A percentile compares a stretch with the other conserved stretches of the same genome.
phyloP scores from a whole-genome alignment of 2,888 invertebrate genomes.

The Polylopha cassiicola region DNA sequence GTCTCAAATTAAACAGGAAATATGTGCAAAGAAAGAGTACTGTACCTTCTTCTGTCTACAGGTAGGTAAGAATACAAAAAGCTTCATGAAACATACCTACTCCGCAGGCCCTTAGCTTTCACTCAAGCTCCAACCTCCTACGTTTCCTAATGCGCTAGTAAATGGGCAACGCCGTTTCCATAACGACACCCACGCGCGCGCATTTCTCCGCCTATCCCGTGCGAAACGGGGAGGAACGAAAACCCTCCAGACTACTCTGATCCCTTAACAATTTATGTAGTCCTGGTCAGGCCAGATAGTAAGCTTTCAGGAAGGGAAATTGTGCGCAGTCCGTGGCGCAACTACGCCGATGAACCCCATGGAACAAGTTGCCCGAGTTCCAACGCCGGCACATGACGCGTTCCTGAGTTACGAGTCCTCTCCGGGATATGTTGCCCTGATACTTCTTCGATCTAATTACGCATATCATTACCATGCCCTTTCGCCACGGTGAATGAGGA shows the following conservation, averaged over 20 bases:
- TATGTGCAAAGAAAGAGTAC: no score
- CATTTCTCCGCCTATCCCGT: slow-evolving; percentile 61
- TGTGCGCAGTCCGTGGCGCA: slow-evolving; percentile 40
- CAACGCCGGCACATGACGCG: no score
- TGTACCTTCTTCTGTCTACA: no score
- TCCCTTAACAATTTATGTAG: slow-evolving; percentile 50
- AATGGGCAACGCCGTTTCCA: slow-evolving; percentile 59
- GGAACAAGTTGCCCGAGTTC: slow-evolving; percentile 1
- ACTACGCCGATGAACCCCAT: slow-evolving; percentile 34
- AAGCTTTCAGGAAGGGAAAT: slow-evolving; percentile 81
- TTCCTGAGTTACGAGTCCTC: slow-evolving; percentile 31
- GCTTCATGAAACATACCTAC: slow-evolving; percentile 33
- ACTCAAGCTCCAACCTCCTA: slow-evolving; percentile 37
- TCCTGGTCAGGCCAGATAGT: slow-evolving; percentile 78
- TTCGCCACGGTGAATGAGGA: slow-evolving; percentile 1
- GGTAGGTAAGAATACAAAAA: no score
- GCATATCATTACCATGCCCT: slow-evolving; percentile 67
- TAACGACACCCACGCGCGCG: slow-evolving; percentile 64
- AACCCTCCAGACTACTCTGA: slow-evolving; percentile 39
- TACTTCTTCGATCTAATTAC: slow-evolving; percentile 75
- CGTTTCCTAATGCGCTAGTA: slow-evolving; percentile 48
- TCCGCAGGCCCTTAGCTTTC: slow-evolving; percentile 23
- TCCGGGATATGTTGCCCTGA: slow-evolving; percentile 60
- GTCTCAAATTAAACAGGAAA: no score
- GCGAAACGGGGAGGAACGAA: slow-evolving; percentile 52